Evolutionary conservation across 2,113 vertebrate genomes (phyloP).

Genomic region (Leiothrix lutea): DNA sequence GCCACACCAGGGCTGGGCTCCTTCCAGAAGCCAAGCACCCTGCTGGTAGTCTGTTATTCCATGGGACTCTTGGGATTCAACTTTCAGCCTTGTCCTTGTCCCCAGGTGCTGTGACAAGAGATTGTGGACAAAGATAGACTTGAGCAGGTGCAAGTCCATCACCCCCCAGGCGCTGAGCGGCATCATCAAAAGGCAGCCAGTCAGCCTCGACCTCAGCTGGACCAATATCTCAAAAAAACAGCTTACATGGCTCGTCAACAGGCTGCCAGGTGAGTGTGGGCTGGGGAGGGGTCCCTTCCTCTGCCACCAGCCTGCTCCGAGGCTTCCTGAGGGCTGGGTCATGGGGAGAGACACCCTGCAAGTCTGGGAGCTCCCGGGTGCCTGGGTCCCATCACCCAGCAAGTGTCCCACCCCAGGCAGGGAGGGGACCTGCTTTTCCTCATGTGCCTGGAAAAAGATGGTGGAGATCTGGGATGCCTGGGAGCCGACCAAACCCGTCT

Average conservation of each 20-base stretch:
- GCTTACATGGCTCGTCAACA: slow-evolving; percentile 93
- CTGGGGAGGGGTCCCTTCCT: background rate
- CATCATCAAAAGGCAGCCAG: slow-evolving; percentile 95
- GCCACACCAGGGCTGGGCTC: fast-evolving
- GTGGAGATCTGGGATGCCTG: background rate
- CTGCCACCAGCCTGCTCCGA: fast-evolving
- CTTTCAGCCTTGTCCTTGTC: background rate
- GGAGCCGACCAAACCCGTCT: background rate
- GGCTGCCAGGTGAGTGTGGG: slow-evolving; percentile 82
- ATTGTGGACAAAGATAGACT: slow-evolving; percentile 92
- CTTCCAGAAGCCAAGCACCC: fast-evolving
- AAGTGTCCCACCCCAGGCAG: background rate
- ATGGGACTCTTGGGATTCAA: fast-evolving
- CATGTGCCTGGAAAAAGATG: background rate
- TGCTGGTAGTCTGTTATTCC: fast-evolving
- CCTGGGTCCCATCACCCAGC: background rate
- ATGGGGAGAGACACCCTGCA: fast-evolving
- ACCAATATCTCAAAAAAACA: slow-evolving; percentile 98
- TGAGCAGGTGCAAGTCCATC: slow-evolving; percentile 92
- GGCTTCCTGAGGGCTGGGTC: background rate
- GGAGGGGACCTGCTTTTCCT: background rate
- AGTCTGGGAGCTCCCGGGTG: background rate
- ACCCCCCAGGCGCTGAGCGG: slow-evolving; percentile 93
- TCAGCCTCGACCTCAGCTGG: slow-evolving; percentile 95
- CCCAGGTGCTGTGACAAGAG: slow-evolving; percentile 95